Base-by-base conservation (phyloP, 1,140 invertebrate species). In the Megathymus violae region DNA sequence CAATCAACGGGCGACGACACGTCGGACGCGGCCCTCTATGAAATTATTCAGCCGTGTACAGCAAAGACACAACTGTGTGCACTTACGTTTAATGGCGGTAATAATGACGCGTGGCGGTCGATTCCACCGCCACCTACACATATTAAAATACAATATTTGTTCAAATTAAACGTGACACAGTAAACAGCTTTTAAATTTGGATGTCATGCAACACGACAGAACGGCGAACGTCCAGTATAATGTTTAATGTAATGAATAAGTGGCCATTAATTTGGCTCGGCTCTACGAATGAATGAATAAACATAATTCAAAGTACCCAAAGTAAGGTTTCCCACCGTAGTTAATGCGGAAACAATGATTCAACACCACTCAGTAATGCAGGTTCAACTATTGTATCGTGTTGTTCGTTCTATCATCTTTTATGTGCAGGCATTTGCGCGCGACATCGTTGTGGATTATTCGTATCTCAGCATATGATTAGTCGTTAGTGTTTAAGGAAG, bases 1-100 rank as follows among this genome's bases (percentile, higher is more conserved):
- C 82, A 84, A 88, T 82, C 80, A 79, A 76, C 64, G 56, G 62
- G 63, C 65, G 58, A 63, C 58, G 61, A 74, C 65, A 66, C 59
- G 47, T 65, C 50, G 64, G 54, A 40, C 27, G 44, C 52, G 56
- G n/a, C 43, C 27, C 48, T 15, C 16, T 65, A 54, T 60, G 46
- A 46, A 64, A 62, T 48, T 51, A 47, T 48, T 38, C 22, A 56
- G 27, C 31, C n/a, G 34, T 19, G 36, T 58, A 34, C 17, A 10
- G 27, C 50, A 27, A 54, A 60, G 43, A 46, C 43, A 46, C 43
- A 22, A 22, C 10, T 10, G 9, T 22, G 10, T 11, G 19, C 43
- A 46, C 43, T 46, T 22, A 10, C 17, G 43, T 22, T 46, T 46
- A 46, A 22, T 22, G 22, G 43, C 43, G 9, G 43, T 10, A 46